phyloP scores from a whole-genome alignment of 2,797 vertebrate genomes.

The Peromyscus eremicus region DNA sequence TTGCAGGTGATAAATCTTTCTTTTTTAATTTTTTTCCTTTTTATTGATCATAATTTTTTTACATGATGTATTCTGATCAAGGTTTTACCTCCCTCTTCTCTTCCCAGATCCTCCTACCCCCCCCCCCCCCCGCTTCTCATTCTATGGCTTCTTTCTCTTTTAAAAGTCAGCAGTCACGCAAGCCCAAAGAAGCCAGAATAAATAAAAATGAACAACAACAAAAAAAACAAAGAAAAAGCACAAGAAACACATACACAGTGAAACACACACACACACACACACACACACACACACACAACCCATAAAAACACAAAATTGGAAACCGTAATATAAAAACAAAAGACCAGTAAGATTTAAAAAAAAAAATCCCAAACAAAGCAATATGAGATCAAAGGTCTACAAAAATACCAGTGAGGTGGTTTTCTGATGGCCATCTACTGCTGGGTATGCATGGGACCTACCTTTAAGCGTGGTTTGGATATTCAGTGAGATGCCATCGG shows the following conservation, averaged over 20 bases:
- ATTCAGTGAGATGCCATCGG: background rate
- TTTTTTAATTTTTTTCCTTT: background rate
- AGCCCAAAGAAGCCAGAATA: background rate
- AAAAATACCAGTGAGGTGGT: background rate
- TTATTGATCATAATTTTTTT: background rate
- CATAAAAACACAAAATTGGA: background rate
- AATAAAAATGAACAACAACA: background rate
- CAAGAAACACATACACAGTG: background rate
- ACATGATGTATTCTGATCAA: background rate
- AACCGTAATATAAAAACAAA: background rate
- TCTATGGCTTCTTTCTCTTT: background rate
- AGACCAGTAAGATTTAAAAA: background rate
- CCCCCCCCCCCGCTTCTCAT: fast-evolving
- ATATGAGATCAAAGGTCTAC: background rate
- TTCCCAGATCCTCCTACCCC: background rate
- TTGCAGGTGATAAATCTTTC: background rate
- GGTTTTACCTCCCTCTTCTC: background rate
- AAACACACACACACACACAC: too few species aligned
- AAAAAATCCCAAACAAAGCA: background rate
- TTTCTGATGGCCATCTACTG: background rate
- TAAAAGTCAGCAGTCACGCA: background rate
- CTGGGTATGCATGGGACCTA: background rate
- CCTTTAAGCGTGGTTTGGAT: background rate
- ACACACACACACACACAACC: background rate
- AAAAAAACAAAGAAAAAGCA: background rate